phyloP scores from a whole-genome alignment of 2,797 vertebrate species.

The Enteromius radiatus region DNA sequence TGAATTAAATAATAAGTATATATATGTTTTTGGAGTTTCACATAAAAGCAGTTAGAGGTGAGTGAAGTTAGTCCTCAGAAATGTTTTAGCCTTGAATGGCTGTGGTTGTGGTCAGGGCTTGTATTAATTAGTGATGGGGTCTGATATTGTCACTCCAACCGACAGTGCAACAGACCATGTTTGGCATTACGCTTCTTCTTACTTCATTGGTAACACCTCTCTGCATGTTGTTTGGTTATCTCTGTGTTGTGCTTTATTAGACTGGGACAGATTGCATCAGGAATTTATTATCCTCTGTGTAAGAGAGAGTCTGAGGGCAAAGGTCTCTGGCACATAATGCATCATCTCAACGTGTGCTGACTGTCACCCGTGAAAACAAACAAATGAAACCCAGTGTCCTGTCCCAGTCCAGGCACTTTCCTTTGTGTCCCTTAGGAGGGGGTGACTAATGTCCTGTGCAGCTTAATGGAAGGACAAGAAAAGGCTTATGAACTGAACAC shows the following conservation, averaged over 20 bases:
- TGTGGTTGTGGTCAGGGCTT: neutral
- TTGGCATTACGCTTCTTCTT: neutral
- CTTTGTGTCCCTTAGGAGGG: neutral
- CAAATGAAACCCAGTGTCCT: slow-evolving; percentile 6
- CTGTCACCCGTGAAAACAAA: slow-evolving; percentile 2
- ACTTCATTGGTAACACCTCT: slow-evolving; percentile 2
- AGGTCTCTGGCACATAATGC: slow-evolving; percentile 18
- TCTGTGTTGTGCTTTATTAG: slow-evolving; percentile 17
- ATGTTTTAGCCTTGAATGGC: neutral
- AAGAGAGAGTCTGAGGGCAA: slow-evolving; percentile 26
- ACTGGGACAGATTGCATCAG: slow-evolving; percentile 28
- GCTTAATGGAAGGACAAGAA: neutral
- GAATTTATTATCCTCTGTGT: slow-evolving; percentile 44
- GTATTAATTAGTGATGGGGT: neutral
- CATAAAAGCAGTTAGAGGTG: neutral
- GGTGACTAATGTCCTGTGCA: neutral
- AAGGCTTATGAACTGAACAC: neutral
- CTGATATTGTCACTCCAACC: neutral
- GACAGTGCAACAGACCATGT: neutral
- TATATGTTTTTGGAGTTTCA: neutral
- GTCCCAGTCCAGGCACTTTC: neutral
- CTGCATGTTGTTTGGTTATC: slow-evolving; percentile 10
- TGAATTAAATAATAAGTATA: neutral
- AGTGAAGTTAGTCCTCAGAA: neutral
- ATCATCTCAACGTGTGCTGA: neutral